phyloP scores from a whole-genome alignment of 92 coral and sea anemone species.

The Zoanthus gigantus region DNA sequence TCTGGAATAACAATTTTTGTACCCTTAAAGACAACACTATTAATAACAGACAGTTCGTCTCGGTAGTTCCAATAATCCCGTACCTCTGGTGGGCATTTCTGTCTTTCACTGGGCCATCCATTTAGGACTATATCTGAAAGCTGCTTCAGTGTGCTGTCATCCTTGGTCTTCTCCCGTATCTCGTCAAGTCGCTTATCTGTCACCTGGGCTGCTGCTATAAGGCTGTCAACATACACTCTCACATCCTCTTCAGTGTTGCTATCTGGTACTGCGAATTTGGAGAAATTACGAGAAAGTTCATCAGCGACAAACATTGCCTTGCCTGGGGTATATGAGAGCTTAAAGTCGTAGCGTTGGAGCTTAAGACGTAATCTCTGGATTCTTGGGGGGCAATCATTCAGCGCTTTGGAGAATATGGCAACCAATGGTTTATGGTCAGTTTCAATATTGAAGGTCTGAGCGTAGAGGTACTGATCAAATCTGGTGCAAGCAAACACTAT shows the following conservation, averaged over 20 bases:
- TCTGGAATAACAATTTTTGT: too few species aligned
- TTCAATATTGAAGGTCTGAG: conserved; percentile 20
- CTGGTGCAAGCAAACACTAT: conserved; percentile 36
- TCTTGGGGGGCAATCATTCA: conserved; percentile 34
- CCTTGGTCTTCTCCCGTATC: conserved; percentile 38
- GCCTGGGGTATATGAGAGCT: conserved; percentile 1
- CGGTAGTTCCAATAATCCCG: conserved; percentile 45
- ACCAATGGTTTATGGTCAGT: conserved; percentile 38
- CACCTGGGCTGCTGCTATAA: conserved; percentile 4
- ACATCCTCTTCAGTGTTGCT: conserved; percentile 11
- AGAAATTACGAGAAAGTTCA: conserved; percentile 5
- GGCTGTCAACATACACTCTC: conserved; percentile 3
- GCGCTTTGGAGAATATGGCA: conserved; percentile 32
- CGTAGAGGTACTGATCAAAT: conserved; percentile 38
- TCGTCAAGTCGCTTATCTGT: conserved; percentile 15
- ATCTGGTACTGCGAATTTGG: not conserved
- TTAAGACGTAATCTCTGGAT: conserved; percentile 26
- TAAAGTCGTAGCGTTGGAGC: conserved; percentile 19
- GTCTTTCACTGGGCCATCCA: conserved; percentile 38
- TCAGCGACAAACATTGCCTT: conserved; percentile 32
- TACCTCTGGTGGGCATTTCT: conserved; percentile 19
- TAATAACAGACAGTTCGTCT: conserved; percentile 47
- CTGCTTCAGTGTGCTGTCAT: conserved; percentile 40
- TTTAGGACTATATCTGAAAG: conserved; percentile 4
- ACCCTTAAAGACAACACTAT: too few species aligned